These are phyloP conservation scores for Oncorhynchus keta DNA, from an alignment of 2,113 vertebrate species.

Conservation along the genomic window DNA sequence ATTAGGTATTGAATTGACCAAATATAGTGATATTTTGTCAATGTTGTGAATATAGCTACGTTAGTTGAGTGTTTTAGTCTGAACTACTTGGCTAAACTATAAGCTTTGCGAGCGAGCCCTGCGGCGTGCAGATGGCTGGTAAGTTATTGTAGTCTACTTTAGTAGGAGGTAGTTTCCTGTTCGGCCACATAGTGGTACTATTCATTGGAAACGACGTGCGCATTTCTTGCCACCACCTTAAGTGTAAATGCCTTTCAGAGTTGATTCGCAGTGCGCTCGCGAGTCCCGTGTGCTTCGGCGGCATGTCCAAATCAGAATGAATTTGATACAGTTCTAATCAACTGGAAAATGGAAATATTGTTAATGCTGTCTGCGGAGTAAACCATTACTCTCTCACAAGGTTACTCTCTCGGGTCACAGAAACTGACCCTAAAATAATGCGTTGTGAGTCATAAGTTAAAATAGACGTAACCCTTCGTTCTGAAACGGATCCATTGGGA, in stretches of 20 bases:
- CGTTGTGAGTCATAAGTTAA: slow-evolving; percentile 85
- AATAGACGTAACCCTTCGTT: slow-evolving; percentile 78
- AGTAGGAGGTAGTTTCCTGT: slow-evolving; percentile 36
- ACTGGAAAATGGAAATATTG: slow-evolving; percentile 13
- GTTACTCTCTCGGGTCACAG: slow-evolving; percentile 83
- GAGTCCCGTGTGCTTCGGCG: background rate
- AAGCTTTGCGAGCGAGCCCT: too few species aligned
- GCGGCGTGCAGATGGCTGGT: too few species aligned
- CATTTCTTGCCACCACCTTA: slow-evolving; percentile 6
- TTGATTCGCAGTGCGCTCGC: background rate
- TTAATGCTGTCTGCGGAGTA: slow-evolving; percentile 7
- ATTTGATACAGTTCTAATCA: slow-evolving; percentile 10
- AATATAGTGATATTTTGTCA: too few species aligned
- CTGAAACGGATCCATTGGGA: slow-evolving; percentile 79
- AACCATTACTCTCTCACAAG: slow-evolving; percentile 45
- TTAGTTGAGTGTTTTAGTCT: too few species aligned
- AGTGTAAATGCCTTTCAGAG: slow-evolving; percentile 4
- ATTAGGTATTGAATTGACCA: too few species aligned
- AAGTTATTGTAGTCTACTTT: background rate
- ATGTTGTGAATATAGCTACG: too few species aligned
- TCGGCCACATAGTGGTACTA: slow-evolving; percentile 76
- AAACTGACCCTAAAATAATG: slow-evolving; percentile 86
- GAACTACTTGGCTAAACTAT: too few species aligned
- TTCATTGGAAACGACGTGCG: slow-evolving; percentile 38
- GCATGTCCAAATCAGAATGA: background rate